Evolutionary conservation across 2,113 vertebrate genomes (phyloP), one percentile per base, ranked within the genome.

Genomic region (Hystrix brachyura): DNA sequence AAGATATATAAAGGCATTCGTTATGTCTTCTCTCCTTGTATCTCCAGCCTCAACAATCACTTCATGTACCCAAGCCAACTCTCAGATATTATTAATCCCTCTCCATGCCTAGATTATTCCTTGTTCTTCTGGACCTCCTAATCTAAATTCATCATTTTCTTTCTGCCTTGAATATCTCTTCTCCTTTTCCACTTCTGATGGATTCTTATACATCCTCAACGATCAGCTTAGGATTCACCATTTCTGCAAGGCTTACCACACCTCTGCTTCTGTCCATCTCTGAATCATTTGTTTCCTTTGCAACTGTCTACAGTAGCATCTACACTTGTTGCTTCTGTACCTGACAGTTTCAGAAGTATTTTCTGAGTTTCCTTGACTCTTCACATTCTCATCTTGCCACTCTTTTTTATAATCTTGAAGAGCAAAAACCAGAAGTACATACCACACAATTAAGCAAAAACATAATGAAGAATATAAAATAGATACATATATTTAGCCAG

Each of bases 131-230:
- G 55, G 27, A 81, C 59, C 18, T 90, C 10, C 72, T 97, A 65
- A 94, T 92, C 57, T 69, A 91, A 97, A 91, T 83, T 88, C 46
- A 84, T 87, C 27, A 29, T n/a, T 94, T 93, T 85, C 34, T 85
- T 92, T 90, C 51, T 85, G 43, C 38, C 10, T 96, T 84, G 18
- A 85, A 64, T 83, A 87, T 78, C 53, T 9, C 92, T 95, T 93
- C 38, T 96, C 17, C 1, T 84, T 60, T 94, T 95, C 64, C 80
- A 1, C 81, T 84, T 92, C 62, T 90, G 34, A 93, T 80, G 85
- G 78, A 71, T 89, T 96, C 67, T 93, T 88, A 71, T 34, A 94
- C 4, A 71, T 78, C 4, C 18, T 93, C 65, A 91, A 81, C 46
- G 85, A 57, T 76, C 72, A 81, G 6, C 21, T 96, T 92, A 84